Base-by-base conservation (phyloP, 2,797 vertebrate species). In the Crenuchus spilurus region DNA sequence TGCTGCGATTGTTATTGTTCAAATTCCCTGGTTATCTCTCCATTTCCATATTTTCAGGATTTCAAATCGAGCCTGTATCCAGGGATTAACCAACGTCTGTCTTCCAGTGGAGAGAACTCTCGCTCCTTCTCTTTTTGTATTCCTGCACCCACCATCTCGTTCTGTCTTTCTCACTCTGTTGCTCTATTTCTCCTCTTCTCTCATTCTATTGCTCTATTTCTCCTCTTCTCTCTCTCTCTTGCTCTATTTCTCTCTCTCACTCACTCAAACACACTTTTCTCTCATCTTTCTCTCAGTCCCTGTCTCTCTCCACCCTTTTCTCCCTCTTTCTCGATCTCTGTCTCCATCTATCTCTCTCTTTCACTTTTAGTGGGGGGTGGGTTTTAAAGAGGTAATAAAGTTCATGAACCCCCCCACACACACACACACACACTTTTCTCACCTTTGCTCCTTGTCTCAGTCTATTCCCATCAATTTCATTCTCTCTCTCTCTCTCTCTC, bases 1-100 rank as follows among this genome's bases (percentile, higher is more conserved):
- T 77, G 70, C 76, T 87, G 76, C 80, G 67, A 73, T 72, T 83
- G 82, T 81, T 77, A 78, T 78, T 79, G 79, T 81, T 84, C 66
- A 61, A 75, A 78, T 82, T 85, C 79, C 80, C 79, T 86, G 79
- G 80, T 87, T 78, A 60, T 54, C 62, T 73, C 62, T 31, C 31
- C 60, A 71, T 83, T 78, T 80, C 57, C 78, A 74, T 78, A 67
- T 71, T 68, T 63, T 72, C 31, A 22, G 58, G 62, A 69, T 79
- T 64, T 74, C 37, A 57, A 61, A 73, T 70, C 26, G 39, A 30
- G 33, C 18, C 52, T 39, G 55, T 76, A 48, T 78, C 72, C 41
- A 30, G 75, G 76, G 81, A 78, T 72, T 76, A 63, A 20, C 20
- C 46, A 55, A 18, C 31, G 67, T 72, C 60, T 69, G 58, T 44